Evolutionary conservation across 2,113 vertebrate genomes (phyloP).

Genomic region (Ceyx cyanopectus): DNA sequence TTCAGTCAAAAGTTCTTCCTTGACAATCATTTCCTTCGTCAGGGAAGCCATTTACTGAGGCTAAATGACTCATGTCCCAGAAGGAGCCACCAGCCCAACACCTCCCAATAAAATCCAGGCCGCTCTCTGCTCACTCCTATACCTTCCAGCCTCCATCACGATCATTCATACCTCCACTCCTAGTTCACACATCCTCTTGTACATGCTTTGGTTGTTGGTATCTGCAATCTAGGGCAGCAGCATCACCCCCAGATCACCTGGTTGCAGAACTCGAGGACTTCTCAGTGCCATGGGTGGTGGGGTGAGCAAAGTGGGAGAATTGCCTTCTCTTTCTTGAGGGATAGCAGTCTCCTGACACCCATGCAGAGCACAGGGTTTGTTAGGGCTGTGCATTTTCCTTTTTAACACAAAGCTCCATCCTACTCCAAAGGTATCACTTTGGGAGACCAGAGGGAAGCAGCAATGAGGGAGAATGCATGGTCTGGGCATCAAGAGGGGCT

Average conservation of each 20-base stretch:
- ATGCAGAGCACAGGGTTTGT: background rate
- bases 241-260: background rate
- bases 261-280: accelerated
- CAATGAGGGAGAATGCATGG: background rate
- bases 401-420: background rate
- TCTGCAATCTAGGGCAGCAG: background rate
- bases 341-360: background rate
- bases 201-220: background rate
- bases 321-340: background rate
- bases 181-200: accelerated
- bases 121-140: background rate
- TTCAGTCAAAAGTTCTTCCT: background rate
- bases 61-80: accelerated
- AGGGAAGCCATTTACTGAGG: background rate
- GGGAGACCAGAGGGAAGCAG: background rate
- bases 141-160: background rate
- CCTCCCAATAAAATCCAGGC: background rate
- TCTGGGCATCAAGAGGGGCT: background rate
- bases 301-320: background rate
- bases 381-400: background rate
- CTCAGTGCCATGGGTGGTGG: background rate
- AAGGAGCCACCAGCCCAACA: background rate
- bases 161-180: background rate
- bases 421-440: background rate
- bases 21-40: background rate